Conservation (phyloP, 2,797 vertebrate genomes). For the Harpagifer antarcticus region DNA sequence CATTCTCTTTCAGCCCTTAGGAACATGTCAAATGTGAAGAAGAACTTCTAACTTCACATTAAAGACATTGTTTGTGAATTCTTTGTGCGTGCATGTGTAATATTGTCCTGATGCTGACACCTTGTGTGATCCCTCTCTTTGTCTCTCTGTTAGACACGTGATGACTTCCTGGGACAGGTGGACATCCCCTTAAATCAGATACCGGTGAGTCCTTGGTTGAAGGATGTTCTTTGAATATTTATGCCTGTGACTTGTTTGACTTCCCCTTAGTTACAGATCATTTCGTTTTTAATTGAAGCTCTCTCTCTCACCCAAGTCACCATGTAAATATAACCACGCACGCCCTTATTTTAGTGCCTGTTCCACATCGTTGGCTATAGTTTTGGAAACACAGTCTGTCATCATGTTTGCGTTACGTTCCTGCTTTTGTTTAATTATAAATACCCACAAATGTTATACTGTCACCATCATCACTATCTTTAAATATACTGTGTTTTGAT, state of each 20-base stretch:
- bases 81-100: not conserved
- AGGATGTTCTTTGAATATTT: not conserved
- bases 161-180: conserved; percentile 98
- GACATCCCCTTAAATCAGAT: conserved; percentile 96
- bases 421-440: conserved; percentile 71
- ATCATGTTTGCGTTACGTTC: conserved; percentile 69
- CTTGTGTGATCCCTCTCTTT: conserved; percentile 2
- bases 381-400: conserved; percentile 72
- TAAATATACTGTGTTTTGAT: conserved; percentile 26
- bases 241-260: not conserved
- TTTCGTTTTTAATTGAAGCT: conserved; percentile 27
- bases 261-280: not conserved
- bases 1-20: too few species aligned
- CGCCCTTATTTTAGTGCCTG: conserved; percentile 57
- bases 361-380: conserved; percentile 68
- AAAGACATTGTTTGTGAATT: not conserved
- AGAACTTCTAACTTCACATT: too few species aligned
- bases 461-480: conserved; percentile 34
- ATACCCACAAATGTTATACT: conserved; percentile 49
- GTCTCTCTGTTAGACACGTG: conserved; percentile 89
- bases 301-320: conserved; percentile 47
- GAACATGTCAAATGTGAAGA: too few species aligned
- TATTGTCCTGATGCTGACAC: conserved; percentile 31
- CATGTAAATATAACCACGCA: conserved; percentile 55
- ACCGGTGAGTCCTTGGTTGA: conserved; percentile 82